Percentiles rank a stretch among this genome's conserved stretches.
Evolutionary conservation across 2,113 vertebrate genomes (phyloP).

Genomic region (Gulo gulo): DNA sequence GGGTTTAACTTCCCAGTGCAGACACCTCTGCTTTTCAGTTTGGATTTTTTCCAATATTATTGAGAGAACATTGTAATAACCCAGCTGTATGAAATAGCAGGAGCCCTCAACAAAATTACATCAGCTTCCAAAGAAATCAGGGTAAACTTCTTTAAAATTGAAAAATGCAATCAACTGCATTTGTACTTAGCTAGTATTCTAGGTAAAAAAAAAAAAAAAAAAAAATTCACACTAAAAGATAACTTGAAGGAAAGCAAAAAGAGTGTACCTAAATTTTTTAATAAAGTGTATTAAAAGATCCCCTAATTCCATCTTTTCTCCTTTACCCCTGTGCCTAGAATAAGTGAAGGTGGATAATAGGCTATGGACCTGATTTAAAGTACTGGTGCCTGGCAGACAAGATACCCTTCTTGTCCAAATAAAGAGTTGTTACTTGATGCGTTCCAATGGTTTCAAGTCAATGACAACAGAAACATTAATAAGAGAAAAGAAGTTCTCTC

Average conservation of each 20-base stretch:
- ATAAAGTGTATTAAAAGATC: background rate
- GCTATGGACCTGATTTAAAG: background rate
- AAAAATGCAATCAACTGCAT: slow-evolving; percentile 37
- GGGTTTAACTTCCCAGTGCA: background rate
- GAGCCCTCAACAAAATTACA: slow-evolving; percentile 35
- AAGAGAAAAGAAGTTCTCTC: background rate
- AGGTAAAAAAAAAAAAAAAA: slow-evolving; percentile 25
- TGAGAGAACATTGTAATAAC: slow-evolving; percentile 28
- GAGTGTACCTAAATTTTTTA: background rate
- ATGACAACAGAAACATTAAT: background rate
- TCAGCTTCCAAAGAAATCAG: slow-evolving; percentile 25
- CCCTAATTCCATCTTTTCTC: background rate
- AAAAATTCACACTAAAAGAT: background rate
- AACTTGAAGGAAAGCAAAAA: background rate
- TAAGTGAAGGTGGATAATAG: background rate
- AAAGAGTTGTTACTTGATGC: background rate
- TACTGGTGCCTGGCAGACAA: background rate
- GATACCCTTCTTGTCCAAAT: background rate
- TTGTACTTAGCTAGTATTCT: slow-evolving; percentile 18
- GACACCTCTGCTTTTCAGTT: slow-evolving; percentile 19
- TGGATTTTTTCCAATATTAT: slow-evolving; percentile 38
- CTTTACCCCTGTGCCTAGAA: background rate
- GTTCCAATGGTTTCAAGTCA: background rate
- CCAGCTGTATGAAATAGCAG: slow-evolving; percentile 31
- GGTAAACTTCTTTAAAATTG: background rate